Evolutionary conservation across 2,113 vertebrate species (phyloP).

Genomic region (Rhodinocichla rosea): DNA sequence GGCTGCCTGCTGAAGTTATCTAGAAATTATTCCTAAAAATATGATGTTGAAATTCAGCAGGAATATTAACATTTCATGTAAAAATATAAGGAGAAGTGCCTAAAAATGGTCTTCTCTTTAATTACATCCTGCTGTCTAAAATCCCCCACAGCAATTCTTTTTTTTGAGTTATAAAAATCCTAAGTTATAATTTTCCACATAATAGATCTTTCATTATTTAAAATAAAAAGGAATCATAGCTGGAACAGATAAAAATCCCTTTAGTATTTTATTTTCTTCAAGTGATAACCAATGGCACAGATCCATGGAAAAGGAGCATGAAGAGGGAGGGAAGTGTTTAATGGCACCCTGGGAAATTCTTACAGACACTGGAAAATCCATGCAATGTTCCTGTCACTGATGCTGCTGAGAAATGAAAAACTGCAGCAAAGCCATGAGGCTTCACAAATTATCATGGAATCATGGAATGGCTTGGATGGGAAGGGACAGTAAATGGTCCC

Average conservation of each 20-base stretch:
- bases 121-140: neutral
- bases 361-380: neutral
- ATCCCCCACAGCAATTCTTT: rapidly evolving
- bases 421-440: neutral
- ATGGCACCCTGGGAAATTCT: neutral
- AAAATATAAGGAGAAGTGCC: neutral
- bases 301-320: neutral
- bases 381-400: neutral
- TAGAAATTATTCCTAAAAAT: neutral
- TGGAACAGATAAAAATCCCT: neutral
- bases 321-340: no score
- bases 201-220: neutral
- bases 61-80: neutral
- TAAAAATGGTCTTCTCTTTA: neutral
- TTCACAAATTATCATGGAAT: rapidly evolving
- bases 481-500: no score
- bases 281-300: neutral
- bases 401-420: neutral
- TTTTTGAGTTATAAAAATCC: neutral
- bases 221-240: neutral
- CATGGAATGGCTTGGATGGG: neutral
- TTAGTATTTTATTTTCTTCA: neutral
- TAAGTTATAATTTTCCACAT: neutral
- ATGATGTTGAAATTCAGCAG: neutral
- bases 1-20: neutral